phyloP scores from a whole-genome alignment of 2,797 vertebrate species.

The Clarias pachynema region DNA sequence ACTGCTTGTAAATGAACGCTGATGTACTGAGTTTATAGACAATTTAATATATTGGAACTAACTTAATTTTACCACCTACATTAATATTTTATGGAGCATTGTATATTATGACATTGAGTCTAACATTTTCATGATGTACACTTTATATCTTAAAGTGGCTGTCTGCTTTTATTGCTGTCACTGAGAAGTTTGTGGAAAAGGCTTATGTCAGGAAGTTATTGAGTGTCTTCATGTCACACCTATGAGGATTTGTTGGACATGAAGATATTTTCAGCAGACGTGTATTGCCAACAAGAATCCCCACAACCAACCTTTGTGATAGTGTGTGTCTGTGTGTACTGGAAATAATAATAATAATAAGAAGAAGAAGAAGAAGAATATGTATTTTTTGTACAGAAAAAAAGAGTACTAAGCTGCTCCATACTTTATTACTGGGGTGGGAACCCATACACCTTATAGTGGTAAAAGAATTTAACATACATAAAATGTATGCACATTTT shows the following conservation, averaged over 20 bases:
- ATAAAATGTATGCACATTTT: too few species aligned
- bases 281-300: not conserved
- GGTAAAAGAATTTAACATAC: too few species aligned
- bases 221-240: slow-evolving; percentile 36
- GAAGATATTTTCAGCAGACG: not conserved
- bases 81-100: slow-evolving; percentile 82
- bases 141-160: slow-evolving; percentile 60
- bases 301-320: not conserved
- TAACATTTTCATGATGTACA: slow-evolving; percentile 76
- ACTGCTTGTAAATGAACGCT: slow-evolving; percentile 81
- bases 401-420: not conserved
- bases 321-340: not conserved
- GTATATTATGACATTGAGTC: slow-evolving; percentile 80
- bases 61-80: slow-evolving; percentile 79
- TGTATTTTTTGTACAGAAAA: too few species aligned
- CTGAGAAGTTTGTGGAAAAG: slow-evolving; percentile 33
- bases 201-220: slow-evolving; percentile 37
- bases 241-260: slow-evolving; percentile 13
- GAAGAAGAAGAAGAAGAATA: too few species aligned
- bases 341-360: too few species aligned
- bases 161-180: slow-evolving; percentile 46
- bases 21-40: slow-evolving; percentile 81
- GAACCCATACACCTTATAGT: not conserved
- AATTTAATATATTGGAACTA: slow-evolving; percentile 83
- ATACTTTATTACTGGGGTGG: not conserved